phyloP scores from a whole-genome alignment of 2,888 invertebrate species.

The Acronicta leporina region DNA sequence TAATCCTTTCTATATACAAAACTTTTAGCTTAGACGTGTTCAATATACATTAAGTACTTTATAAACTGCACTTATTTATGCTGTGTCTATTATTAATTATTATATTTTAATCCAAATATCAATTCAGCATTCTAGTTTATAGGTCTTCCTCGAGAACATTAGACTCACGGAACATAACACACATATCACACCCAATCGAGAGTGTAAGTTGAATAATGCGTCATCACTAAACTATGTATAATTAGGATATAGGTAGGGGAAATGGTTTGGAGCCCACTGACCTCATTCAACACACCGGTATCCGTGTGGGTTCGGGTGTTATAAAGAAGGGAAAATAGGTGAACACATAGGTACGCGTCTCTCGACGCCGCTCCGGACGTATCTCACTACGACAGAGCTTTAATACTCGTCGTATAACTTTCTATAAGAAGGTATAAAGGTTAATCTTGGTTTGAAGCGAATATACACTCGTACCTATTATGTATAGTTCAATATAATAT shows the following conservation, averaged over 20 bases:
- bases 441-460: not conserved
- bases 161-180: not conserved
- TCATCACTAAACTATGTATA: conserved; percentile 45
- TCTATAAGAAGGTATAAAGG: not conserved
- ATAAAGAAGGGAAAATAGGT: conserved; percentile 41
- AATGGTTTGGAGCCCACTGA: conserved; percentile 42
- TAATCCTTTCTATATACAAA: no score
- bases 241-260: conserved; percentile 46
- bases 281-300: conserved; percentile 49
- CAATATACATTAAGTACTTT: no score
- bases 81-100: no score
- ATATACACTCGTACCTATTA: not conserved
- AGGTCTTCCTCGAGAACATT: no score
- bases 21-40: no score
- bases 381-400: conserved; percentile 17
- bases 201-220: conserved; percentile 28
- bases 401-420: conserved; percentile 12
- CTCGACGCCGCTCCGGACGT: conserved; percentile 20
- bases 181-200: conserved; percentile 17
- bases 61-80: no score
- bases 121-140: no score
- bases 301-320: conserved; percentile 43
- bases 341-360: conserved; percentile 26
- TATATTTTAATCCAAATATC: no score
- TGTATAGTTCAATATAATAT: no score